Base-by-base conservation (phyloP, 2,888 invertebrate species). In the Drosophila limbata region DNA sequence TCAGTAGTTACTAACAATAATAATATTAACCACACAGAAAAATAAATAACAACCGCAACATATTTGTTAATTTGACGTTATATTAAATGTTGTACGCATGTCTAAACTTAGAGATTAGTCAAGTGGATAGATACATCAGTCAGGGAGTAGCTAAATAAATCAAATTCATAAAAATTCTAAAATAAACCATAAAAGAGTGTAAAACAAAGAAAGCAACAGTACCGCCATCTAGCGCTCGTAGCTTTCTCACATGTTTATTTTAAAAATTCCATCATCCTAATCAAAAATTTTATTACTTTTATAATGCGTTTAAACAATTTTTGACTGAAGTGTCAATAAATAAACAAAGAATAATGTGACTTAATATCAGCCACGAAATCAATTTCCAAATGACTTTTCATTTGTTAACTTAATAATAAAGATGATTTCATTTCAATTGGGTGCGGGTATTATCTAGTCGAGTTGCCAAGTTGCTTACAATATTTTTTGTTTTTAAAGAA, bases 51-150 rank as follows among this genome's bases (percentile, higher is more conserved):
- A 51, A 51, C 9, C 45, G 44, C 67, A 73, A 57, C 53, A 73
- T 47, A 52, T 71, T 71, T 59, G 47, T 45, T 67, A 75, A 75
- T 77, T 71, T 63, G 57, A 45, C 61, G 65, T 59, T 45, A 61
- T 60, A 72, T 76, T 76, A 44, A 21, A 42, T 21, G n/a, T 35
- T 28, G 21, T 55, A 63, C n/a, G 31, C n/a, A n/a, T 39, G 47
- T 25, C 19, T 45, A 62, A 69, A 50, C 19, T 17, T 35, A 33
- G 57, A 35, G 45, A 1, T 57, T 35, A 37, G n/a, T n/a, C 37
- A 33, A 66, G 9, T 25, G 44, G 39, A 25, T 25, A 42, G n/a
- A 9, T 37, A 42, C 17, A 65, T 61, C 13, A 15, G 6, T 1
- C 17, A 8, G 8, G 15, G 4, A 40, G 11, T 28, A 40, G 17